Percentiles rank a stretch among this genome's conserved stretches.
These are phyloP conservation scores for Neria commutata DNA, from an alignment of 2,888 invertebrate genomes.

Conservation along the genomic window DNA sequence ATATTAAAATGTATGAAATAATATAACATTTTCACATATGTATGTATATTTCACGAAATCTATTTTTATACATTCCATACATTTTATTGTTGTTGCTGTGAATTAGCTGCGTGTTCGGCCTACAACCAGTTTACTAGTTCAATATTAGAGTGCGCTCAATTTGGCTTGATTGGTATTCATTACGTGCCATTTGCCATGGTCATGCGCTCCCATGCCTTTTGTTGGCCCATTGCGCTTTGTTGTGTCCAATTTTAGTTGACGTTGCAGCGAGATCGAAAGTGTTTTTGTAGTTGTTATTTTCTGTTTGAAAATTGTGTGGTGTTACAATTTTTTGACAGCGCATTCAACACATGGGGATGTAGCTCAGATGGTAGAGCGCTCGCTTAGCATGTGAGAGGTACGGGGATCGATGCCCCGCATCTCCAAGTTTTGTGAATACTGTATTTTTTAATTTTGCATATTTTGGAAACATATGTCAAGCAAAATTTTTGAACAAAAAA, in stretches of 20 bases:
- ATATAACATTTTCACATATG: too few relatives aligned
- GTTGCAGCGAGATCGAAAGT: not conserved
- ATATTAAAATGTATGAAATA: too few relatives aligned
- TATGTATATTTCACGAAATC: too few relatives aligned
- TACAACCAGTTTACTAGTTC: too few relatives aligned
- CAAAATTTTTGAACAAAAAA: too few relatives aligned
- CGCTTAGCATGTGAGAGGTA: slow-evolving; percentile 64
- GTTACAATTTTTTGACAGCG: not conserved
- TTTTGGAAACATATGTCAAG: too few relatives aligned
- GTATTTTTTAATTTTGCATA: not conserved
- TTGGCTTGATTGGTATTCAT: not conserved
- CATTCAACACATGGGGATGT: slow-evolving; percentile 53
- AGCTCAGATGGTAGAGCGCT: slow-evolving; percentile 64
- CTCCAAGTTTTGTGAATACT: slow-evolving; percentile 45
- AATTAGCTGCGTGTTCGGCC: too few relatives aligned
- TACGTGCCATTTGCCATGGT: not conserved
- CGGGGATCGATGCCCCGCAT: slow-evolving; percentile 63
- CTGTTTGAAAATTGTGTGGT: not conserved
- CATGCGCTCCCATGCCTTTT: not conserved
- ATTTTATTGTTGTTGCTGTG: too few relatives aligned
- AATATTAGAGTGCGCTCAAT: not conserved
- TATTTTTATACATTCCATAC: too few relatives aligned
- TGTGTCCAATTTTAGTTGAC: not conserved
- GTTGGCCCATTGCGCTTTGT: not conserved
- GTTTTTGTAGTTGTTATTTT: not conserved